A percentile compares a stretch with the other conserved stretches of the same genome.
Conservation (phyloP, 2,797 vertebrate genomes). For the Galagoides demidoff region DNA sequence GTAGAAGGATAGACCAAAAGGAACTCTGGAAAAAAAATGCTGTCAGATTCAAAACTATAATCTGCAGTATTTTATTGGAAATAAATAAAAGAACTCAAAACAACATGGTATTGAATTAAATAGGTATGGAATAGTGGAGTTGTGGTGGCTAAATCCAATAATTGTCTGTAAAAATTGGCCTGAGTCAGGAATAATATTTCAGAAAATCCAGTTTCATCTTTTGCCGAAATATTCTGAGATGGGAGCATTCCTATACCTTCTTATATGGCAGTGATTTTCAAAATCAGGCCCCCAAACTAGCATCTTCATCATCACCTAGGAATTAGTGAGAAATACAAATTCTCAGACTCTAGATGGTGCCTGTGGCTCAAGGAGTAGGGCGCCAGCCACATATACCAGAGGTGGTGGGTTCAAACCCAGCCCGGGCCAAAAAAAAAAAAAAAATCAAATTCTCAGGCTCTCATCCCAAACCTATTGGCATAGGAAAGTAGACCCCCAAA, state of each 20-base stretch:
- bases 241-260: not conserved
- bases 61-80: not conserved
- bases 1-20: conserved; percentile 9
- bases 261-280: not conserved
- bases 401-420: no score
- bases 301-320: not conserved
- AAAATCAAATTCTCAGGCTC: not conserved
- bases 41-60: conserved; percentile 4
- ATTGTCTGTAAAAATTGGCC: not conserved
- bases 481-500: not conserved
- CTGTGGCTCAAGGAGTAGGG: no score
- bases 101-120: no score
- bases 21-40: conserved; percentile 17
- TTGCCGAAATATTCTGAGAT: not conserved
- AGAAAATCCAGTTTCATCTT: conserved; percentile 23
- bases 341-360: not conserved
- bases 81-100: no score
- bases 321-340: conserved; percentile 25
- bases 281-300: not conserved
- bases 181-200: conserved; percentile 9
- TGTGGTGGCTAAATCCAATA: not conserved
- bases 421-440: no score
- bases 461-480: not conserved
- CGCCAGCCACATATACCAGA: no score
- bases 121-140: not conserved